Percentiles rank a stretch among this genome's conserved stretches.
These are phyloP conservation scores for Paedocypris micromegethes DNA, from an alignment of 2,797 vertebrate genomes.

Conservation along the genomic window DNA sequence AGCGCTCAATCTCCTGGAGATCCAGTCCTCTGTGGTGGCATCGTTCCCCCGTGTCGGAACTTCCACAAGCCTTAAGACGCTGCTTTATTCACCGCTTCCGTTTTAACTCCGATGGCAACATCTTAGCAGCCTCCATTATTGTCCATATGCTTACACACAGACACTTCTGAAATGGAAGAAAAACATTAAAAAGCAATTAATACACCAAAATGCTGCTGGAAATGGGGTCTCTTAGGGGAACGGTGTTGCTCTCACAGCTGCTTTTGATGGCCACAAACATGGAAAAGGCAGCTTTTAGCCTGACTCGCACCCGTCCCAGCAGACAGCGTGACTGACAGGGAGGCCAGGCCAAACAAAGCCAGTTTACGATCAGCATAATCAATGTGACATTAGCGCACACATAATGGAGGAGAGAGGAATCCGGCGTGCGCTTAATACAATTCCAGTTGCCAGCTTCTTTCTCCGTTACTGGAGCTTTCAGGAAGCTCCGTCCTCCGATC, in stretches of 20 bases:
- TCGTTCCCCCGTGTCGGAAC: constrained; percentile 55
- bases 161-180: constrained; percentile 60
- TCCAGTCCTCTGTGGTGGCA: constrained; percentile 56
- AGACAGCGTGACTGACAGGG: constrained; percentile 66
- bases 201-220: constrained; percentile 56
- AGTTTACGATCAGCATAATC: constrained; percentile 76
- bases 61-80: constrained; percentile 34
- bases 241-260: constrained; percentile 47
- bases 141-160: constrained; percentile 66
- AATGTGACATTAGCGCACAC: constrained; percentile 74
- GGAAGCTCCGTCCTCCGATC: constrained; percentile 35
- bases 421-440: constrained; percentile 55
- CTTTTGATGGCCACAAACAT: constrained; percentile 62
- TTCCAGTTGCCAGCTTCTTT: constrained; percentile 51
- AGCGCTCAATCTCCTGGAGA: constrained; percentile 52
- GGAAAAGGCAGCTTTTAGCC: constrained; percentile 71
- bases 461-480: constrained; percentile 44
- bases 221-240: constrained; percentile 58
- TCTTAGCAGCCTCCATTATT: constrained; percentile 56
- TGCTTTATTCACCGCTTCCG: constrained; percentile 71
- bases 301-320: constrained; percentile 57
- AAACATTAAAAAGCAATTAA: constrained; percentile 80
- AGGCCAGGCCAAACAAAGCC: constrained; percentile 66
- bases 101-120: constrained; percentile 56
- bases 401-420: constrained; percentile 54